Percentiles rank a stretch among this genome's conserved stretches.
phyloP scores from a whole-genome alignment of 1,140 invertebrate genomes.

The Dendrolimus punctatus region DNA sequence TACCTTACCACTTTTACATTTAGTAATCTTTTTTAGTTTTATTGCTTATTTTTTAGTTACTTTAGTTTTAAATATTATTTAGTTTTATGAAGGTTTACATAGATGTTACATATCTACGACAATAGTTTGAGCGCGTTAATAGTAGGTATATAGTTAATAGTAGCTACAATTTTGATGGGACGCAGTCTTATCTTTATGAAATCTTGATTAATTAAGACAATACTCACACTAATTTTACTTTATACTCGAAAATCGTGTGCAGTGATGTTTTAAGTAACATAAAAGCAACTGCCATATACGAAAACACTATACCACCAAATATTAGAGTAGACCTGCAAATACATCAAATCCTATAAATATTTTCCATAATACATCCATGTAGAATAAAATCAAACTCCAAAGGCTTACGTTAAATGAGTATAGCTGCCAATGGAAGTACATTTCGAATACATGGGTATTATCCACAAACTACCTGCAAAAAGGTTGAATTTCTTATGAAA shows the following conservation, averaged over 20 bases:
- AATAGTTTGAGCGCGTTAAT: no score
- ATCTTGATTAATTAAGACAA: not conserved
- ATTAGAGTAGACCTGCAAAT: conserved; percentile 35
- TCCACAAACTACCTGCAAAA: conserved; percentile 48
- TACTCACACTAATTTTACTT: conserved; percentile 59
- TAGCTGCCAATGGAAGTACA: conserved; percentile 41
- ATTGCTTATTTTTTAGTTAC: no score
- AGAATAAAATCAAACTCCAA: conserved; percentile 2
- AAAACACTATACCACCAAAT: conserved; percentile 46
- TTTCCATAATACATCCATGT: conserved; percentile 2
- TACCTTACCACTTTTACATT: no score
- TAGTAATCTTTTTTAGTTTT: no score
- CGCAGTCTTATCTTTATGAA: not conserved
- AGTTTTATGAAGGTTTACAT: no score
- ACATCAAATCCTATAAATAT: conserved; percentile 6
- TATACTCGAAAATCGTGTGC: conserved; percentile 59
- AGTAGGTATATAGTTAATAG: no score
- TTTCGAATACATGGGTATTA: conserved; percentile 58
- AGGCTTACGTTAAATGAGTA: conserved; percentile 48
- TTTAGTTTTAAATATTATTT: no score
- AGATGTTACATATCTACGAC: no score
- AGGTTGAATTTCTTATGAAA: not conserved
- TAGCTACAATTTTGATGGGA: no score
- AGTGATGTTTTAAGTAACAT: conserved; percentile 46
- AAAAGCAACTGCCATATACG: conserved; percentile 47